Base-by-base conservation (phyloP, 2,888 invertebrate genomes). In the Phalera bucephala region DNA sequence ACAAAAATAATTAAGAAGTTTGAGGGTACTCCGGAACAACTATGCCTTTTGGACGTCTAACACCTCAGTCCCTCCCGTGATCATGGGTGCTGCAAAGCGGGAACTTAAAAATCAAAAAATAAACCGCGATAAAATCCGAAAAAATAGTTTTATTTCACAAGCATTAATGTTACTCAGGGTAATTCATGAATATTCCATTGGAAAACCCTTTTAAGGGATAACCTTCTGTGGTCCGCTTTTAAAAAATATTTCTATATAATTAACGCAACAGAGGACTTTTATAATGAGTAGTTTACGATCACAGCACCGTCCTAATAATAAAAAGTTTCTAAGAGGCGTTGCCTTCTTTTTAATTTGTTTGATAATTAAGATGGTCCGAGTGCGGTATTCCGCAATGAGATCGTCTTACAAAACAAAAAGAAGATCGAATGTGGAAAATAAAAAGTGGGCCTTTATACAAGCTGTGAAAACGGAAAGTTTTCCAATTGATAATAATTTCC, bases 401-500 rank as follows among this genome's bases (percentile, higher is more conserved):
- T 67, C 62, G 60, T 57, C 57, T 61, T 52, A 46, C 60, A 51
- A 60, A 72, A 68, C 68, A 72, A 73, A 57, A 73, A 71, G 65
- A 73, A 73, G 71, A 57, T 65, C 69, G 69, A 79, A 79, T 77
- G 71, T 73, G 69, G 65, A 63, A 81, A 80, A 80, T 73, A 82
- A 80, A 83, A 80, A 68, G 71, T 71, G 72, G 74, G 74, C 72
- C 72, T 80, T 79, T 75, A 76, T 70, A 68, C 64, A 77, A 80
- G 62, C 77, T 72, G 74, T 71, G 72, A 69, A 72, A 79, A 77
- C 75, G 68, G 65, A 80, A 85, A 86, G 77, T 85, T 83, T 84
- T 80, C 81, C 82, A 81, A 86, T 82, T 84, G 83, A 84, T 82
- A 85, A 85, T 84, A 85, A 84, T 82, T 86, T 84, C 77, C 78